Percentiles rank a stretch among this genome's conserved stretches.
These are phyloP conservation scores for Prunella strophiata DNA, from an alignment of 2,797 vertebrate genomes.

Conservation along the genomic window DNA sequence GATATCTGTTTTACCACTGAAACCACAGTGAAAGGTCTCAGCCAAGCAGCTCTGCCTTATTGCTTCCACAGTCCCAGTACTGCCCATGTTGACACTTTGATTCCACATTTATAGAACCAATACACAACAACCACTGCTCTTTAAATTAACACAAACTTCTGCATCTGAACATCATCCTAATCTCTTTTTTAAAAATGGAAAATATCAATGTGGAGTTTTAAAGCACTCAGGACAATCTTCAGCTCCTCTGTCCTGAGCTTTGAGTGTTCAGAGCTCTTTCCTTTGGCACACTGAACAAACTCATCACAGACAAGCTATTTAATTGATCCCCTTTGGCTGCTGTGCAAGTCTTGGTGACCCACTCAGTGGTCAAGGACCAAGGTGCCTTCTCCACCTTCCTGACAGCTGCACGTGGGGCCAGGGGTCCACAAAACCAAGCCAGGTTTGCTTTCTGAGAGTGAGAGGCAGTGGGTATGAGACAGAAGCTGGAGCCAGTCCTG, in stretches of 20 bases:
- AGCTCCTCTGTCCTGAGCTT: not conserved
- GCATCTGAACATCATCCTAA: fast-evolving
- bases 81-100: not conserved
- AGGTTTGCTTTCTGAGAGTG: not conserved
- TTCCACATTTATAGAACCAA: not conserved
- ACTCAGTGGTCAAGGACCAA: not conserved
- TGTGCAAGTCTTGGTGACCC: not conserved
- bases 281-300: not conserved
- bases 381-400: not conserved
- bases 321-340: not conserved
- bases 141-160: not conserved
- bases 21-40: not conserved
- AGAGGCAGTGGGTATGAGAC: not conserved
- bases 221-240: not conserved
- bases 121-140: not conserved
- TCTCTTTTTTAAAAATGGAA: not conserved
- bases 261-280: not conserved
- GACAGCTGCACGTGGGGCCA: not conserved
- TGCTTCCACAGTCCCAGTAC: not conserved
- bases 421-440: not conserved
- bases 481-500: not conserved
- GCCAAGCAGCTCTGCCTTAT: not conserved
- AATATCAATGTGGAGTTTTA: not conserved
- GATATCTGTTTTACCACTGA: not conserved
- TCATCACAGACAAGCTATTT: not conserved